Evolutionary conservation across 2,888 invertebrate species (phyloP).

Genomic region (Melipona bicolor): DNA sequence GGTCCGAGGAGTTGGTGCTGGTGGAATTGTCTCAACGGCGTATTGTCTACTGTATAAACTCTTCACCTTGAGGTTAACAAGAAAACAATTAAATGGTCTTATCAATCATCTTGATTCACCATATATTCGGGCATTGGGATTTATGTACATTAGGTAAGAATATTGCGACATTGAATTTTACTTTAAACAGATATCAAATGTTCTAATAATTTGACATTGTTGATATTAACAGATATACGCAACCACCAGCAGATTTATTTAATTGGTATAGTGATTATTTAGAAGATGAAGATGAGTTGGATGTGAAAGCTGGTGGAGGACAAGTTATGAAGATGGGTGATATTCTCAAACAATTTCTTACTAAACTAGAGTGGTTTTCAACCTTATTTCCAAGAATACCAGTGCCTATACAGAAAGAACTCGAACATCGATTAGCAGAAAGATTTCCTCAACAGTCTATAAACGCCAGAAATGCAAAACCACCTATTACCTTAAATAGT

Average conservation of each 20-base stretch:
- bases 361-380: slow-evolving; percentile 99
- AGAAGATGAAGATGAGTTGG: slow-evolving; percentile 98
- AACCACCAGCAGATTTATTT: slow-evolving; percentile 97
- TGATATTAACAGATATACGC: slow-evolving; percentile 91
- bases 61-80: slow-evolving; percentile 97
- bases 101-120: slow-evolving; percentile 98
- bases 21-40: slow-evolving; percentile 99
- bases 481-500: slow-evolving; percentile 82
- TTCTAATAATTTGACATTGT: background rate
- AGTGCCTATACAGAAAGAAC: slow-evolving; percentile 97
- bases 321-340: slow-evolving; percentile 96
- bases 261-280: slow-evolving; percentile 99
- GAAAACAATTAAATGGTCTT: slow-evolving; percentile 98
- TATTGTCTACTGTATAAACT: slow-evolving; percentile 99
- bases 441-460: slow-evolving; percentile 86
- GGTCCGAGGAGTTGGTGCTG: slow-evolving; percentile 99
- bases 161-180: background rate
- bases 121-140: slow-evolving; percentile 97
- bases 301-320: slow-evolving; percentile 99
- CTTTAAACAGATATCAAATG: background rate
- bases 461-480: slow-evolving; percentile 81
- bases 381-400: slow-evolving; percentile 99
- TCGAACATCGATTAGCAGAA: slow-evolving; percentile 90
- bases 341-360: slow-evolving; percentile 95
- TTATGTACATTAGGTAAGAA: slow-evolving; percentile 89